Base-by-base conservation (phyloP, 2,888 invertebrate species). In the Lasioglossum lativentre region DNA sequence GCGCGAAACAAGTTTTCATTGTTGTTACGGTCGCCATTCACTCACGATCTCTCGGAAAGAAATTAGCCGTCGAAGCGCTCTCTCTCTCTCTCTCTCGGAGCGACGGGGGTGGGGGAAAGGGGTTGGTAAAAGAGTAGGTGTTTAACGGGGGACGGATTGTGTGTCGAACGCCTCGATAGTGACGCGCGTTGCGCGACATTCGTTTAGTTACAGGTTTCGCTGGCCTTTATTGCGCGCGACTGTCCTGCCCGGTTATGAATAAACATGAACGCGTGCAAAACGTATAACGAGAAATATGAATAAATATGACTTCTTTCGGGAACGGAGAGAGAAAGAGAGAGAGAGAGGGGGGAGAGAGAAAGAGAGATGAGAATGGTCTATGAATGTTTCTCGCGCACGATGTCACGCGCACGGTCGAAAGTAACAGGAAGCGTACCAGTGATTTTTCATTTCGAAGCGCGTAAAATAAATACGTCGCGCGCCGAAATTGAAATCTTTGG, bases 211-310 rank as follows among this genome's bases (percentile, higher is more conserved):
- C 70, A 82, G 78, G 72, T 82, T 76, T 56, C 77, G 74, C 66
- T 34, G 16, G 40, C 71, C 72, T 86, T 86, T 82, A 82, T 79
- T 82, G 82, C 74, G 47, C 30, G 80, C 59, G 78, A 47, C 71
- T 70, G 85, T 66, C 59, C 70, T 30, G 47, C 74, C 38, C 42
- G 70, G 68, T 3, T 63, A 86, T 86, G 86, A 82, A 86, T 86
- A 86, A 82, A 82, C 86, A 86, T 86, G 86, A 82, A 82, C 83
- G 83, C 80, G 74, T 75, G 86, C 82, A 80, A 82, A 86, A 86
- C 79, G 86, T 86, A 79, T 86, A 86, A 86, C 82, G 86, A 86
- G 86, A 86, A 86, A 86, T 86, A 86, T 86, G 86, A 86, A 86
- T 86, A 86, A 86, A 86, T 86, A 86, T 86, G 86, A 86, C 86